Percentiles rank a stretch among this genome's conserved stretches.
These are phyloP conservation scores for Hanleya hanleyi DNA, from an alignment of 2,888 invertebrate species.

Conservation along the genomic window DNA sequence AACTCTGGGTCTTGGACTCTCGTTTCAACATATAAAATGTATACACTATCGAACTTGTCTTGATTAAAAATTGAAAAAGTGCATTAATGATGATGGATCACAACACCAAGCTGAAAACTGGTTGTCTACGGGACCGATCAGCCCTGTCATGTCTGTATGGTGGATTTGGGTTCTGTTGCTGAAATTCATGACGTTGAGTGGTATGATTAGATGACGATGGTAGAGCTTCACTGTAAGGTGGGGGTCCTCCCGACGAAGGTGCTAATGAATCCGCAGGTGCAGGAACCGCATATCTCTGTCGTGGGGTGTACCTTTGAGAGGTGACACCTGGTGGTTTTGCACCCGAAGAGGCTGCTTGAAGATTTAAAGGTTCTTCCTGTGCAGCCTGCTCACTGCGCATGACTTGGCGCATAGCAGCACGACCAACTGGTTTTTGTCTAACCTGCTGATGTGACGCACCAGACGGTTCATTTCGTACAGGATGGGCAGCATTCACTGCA, in stretches of 20 bases:
- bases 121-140: neutral
- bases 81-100: too few relatives aligned
- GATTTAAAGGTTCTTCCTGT: slow-evolving; percentile 7
- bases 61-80: too few relatives aligned
- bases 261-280: neutral
- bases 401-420: neutral
- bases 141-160: neutral
- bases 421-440: neutral
- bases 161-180: neutral
- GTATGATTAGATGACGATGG: neutral
- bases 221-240: neutral
- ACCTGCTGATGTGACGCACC: neutral
- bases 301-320: neutral
- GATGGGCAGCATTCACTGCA: neutral
- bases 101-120: neutral
- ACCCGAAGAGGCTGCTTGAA: neutral
- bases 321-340: too few relatives aligned
- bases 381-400: slow-evolving; percentile 10
- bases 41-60: too few relatives aligned
- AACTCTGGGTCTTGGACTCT: too few relatives aligned
- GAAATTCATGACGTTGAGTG: neutral
- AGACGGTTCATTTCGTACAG: neutral
- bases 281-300: neutral
- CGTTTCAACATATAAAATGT: too few relatives aligned
- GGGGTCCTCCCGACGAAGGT: neutral